Percentiles rank a stretch among this genome's conserved stretches.
These are phyloP conservation scores for Diachasma alloeum DNA, from an alignment of 1,140 invertebrate genomes.

Conservation along the genomic window DNA sequence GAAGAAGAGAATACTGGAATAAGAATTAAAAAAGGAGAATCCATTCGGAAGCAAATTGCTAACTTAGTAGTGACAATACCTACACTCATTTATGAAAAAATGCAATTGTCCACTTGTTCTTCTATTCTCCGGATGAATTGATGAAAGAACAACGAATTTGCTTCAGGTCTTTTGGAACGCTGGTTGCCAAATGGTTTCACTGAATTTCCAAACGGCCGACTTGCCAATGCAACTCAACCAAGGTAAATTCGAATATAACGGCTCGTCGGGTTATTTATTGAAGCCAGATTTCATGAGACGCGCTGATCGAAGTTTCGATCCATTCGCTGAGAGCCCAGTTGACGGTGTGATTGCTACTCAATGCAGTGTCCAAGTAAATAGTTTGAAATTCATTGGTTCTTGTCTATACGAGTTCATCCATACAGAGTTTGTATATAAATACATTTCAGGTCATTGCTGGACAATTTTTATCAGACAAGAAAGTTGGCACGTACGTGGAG, in stretches of 20 bases:
- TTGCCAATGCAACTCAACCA: slow-evolving; percentile 99
- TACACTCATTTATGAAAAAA: no score
- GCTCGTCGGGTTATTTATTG: slow-evolving; percentile 93
- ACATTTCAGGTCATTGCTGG: slow-evolving; percentile 90
- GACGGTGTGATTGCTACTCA: slow-evolving; percentile 99
- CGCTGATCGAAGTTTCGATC: slow-evolving; percentile 96
- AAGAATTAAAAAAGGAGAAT: no score
- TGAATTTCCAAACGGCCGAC: slow-evolving; percentile 99
- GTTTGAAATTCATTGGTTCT: background rate
- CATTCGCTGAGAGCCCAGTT: slow-evolving; percentile 98
- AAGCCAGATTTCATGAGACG: slow-evolving; percentile 99
- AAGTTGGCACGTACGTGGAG: slow-evolving; percentile 98
- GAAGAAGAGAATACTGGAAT: no score
- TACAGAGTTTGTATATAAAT: slow-evolving; percentile 30
- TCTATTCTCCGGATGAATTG: background rate
- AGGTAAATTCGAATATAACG: slow-evolving; percentile 99
- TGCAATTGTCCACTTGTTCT: no score
- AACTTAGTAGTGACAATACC: no score
- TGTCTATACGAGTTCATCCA: background rate
- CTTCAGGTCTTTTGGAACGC: slow-evolving; percentile 89
- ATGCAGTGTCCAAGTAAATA: slow-evolving; percentile 90
- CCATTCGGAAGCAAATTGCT: no score
- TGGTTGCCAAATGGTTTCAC: slow-evolving; percentile 96
- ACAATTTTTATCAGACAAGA: slow-evolving; percentile 99
- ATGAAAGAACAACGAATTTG: background rate